Conservation (phyloP, 2,888 invertebrate species). For the Acanthacorydalis orientalis region DNA sequence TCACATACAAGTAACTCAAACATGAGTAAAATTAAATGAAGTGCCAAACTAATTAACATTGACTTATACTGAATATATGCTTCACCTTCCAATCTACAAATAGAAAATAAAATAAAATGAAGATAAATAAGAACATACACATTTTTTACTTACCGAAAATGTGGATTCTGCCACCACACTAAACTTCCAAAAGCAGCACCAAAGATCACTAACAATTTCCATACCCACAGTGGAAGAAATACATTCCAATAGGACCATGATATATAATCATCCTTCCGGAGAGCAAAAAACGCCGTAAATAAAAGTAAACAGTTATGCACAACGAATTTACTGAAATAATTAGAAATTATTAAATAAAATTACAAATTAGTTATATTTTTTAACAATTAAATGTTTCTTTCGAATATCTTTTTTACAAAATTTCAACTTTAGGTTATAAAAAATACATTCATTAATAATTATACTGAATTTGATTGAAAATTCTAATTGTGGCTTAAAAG, state of each 20-base stretch:
- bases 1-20: conserved; percentile 94
- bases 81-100: conserved; percentile 76
- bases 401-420: background rate
- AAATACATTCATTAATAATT: background rate
- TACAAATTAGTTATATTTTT: conserved; percentile 5
- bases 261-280: conserved; percentile 74
- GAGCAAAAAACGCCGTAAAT: conserved; percentile 79
- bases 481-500: conserved; percentile 3
- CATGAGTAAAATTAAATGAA: conserved; percentile 88
- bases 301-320: conserved; percentile 85
- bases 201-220: conserved; percentile 81
- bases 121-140: background rate
- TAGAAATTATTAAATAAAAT: conserved; percentile 13
- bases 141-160: conserved; percentile 51
- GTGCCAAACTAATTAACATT: conserved; percentile 88
- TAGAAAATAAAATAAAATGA: conserved; percentile 10
- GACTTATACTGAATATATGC: conserved; percentile 96
- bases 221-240: conserved; percentile 93
- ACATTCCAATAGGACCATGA: conserved; percentile 94
- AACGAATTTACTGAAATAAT: conserved; percentile 77
- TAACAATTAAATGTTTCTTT: background rate
- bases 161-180: conserved; percentile 93
- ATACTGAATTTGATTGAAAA: conserved; percentile 3
- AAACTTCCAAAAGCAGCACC: conserved; percentile 87
- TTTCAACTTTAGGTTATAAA: background rate